A percentile compares a stretch with the other conserved stretches of the same genome.
phyloP scores from a whole-genome alignment of 2,797 vertebrate genomes.

The Sorex maritimensis region DNA sequence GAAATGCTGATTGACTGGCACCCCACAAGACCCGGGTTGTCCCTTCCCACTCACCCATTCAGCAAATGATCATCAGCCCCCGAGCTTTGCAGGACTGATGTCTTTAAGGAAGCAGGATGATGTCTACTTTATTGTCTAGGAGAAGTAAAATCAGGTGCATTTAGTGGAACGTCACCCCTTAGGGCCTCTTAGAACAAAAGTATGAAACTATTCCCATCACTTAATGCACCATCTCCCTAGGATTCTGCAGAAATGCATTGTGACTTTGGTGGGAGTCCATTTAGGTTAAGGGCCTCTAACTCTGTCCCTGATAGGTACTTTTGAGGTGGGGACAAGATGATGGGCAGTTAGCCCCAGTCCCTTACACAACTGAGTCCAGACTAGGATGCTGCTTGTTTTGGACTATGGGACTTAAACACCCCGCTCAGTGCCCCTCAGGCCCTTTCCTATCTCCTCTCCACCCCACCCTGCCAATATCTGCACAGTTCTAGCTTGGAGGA shows the following conservation, averaged over 20 bases:
- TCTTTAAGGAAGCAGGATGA: neutral
- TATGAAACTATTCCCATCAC: neutral
- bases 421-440: too few species aligned
- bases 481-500: too few species aligned
- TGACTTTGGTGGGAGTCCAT: neutral
- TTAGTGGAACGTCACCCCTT: neutral
- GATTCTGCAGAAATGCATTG: neutral
- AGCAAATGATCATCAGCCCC: neutral
- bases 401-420: neutral
- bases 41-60: neutral
- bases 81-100: neutral
- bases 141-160: neutral
- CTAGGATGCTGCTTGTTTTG: neutral
- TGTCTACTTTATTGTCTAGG: neutral
- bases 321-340: neutral
- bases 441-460: neutral
- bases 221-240: neutral
- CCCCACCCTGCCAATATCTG: neutral
- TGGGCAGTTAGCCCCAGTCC: too few species aligned
- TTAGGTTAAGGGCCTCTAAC: neutral
- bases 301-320: neutral
- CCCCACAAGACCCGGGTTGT: rapidly evolving
- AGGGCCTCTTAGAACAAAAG: neutral
- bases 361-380: neutral
- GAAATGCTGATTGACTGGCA: neutral